A percentile compares a stretch with the other conserved stretches of the same genome.
Conservation (phyloP, 2,113 vertebrate genomes). For the Petrocephalus microphthalmus region DNA sequence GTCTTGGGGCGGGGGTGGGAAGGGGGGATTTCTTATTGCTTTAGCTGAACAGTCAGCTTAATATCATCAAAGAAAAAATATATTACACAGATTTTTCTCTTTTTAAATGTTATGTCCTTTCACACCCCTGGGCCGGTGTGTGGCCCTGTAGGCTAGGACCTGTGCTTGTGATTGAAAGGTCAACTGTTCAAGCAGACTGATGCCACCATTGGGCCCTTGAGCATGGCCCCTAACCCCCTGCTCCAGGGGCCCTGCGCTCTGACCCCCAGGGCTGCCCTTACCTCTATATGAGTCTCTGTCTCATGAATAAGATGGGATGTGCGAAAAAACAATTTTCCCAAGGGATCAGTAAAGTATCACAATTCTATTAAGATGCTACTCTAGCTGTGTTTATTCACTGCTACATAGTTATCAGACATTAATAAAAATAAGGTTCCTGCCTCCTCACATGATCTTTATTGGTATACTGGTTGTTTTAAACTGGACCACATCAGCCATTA, state of each 20-base stretch:
- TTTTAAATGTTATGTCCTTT: background rate
- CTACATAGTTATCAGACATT: background rate
- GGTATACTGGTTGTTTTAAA: background rate
- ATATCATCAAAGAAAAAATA: background rate
- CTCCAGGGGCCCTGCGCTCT: background rate
- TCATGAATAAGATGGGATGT: background rate
- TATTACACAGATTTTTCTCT: background rate
- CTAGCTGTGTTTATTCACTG: background rate
- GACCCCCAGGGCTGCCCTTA: background rate
- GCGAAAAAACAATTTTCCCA: background rate
- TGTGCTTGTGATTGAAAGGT: background rate
- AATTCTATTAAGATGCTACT: background rate
- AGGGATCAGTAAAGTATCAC: background rate
- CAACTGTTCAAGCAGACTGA: background rate
- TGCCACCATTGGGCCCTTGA: background rate
- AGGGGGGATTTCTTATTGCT: background rate
- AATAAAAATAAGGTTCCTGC: background rate
- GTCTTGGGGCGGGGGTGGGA: background rate
- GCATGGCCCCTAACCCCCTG: background rate
- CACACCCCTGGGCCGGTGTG: background rate
- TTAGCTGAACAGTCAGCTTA: background rate
- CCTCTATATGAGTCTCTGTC: background rate
- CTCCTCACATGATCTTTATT: background rate
- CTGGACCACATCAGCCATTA: background rate
- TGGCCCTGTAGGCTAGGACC: background rate